phyloP scores from a whole-genome alignment of 2,888 invertebrate species.

The Stegophylla sp. region DNA sequence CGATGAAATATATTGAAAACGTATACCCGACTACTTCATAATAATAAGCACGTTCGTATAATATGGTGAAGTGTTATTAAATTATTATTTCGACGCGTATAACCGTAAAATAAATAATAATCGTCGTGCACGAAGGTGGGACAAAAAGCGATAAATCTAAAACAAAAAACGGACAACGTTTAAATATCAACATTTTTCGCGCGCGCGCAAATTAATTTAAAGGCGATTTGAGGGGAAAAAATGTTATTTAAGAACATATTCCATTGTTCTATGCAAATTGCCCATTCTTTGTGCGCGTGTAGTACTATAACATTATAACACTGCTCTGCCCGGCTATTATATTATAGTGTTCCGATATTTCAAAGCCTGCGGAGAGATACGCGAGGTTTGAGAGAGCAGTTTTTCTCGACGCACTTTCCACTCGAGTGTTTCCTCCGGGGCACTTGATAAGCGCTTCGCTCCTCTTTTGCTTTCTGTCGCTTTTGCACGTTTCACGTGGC shows the following conservation, averaged over 20 bases:
- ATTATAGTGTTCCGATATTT: slow-evolving; percentile 26
- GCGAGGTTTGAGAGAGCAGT: slow-evolving; percentile 18
- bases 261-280: slow-evolving; percentile 12
- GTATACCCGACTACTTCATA: too few species aligned
- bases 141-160: too few species aligned
- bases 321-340: too few species aligned
- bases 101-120: too few species aligned
- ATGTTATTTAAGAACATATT: background rate
- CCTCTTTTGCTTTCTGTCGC: slow-evolving; percentile 29
- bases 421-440: slow-evolving; percentile 37
- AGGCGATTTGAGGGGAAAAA: background rate
- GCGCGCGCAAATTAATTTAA: background rate
- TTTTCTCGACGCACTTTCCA: slow-evolving; percentile 2
- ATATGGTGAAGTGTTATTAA: too few species aligned
- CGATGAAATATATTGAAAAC: too few species aligned
- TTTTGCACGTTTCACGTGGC: slow-evolving; percentile 54
- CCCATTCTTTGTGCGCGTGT: slow-evolving; percentile 12
- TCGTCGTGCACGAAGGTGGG: too few species aligned
- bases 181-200: background rate
- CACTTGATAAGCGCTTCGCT: slow-evolving; percentile 40
- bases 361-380: slow-evolving; percentile 20
- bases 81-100: too few species aligned
- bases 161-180: background rate
- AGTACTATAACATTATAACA: too few species aligned
- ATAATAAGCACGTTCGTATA: too few species aligned